Evolutionary conservation across 2,797 vertebrate species (phyloP).

Genomic region (Syndactyla subalaris): DNA sequence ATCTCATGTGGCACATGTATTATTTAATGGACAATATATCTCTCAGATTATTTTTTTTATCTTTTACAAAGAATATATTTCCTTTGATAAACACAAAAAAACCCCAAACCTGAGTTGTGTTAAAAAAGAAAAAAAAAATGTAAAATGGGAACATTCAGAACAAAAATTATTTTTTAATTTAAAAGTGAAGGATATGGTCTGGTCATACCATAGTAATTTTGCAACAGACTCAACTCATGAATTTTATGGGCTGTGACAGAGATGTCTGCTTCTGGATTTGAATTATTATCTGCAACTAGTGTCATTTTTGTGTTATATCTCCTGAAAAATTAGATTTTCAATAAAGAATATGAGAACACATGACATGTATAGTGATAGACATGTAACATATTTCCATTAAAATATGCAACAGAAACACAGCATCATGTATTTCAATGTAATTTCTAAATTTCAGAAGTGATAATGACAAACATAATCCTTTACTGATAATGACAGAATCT

Average conservation of each 20-base stretch:
- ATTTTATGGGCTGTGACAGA: background rate
- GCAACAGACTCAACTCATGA: background rate
- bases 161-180: background rate
- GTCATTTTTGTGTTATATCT: background rate
- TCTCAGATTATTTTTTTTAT: background rate
- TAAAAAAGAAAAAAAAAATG: background rate
- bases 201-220: background rate
- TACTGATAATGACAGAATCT: background rate
- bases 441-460: background rate
- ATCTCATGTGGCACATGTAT: background rate
- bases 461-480: background rate
- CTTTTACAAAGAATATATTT: background rate
- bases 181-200: background rate
- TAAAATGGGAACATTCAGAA: background rate
- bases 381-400: background rate
- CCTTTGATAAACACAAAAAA: background rate
- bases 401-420: background rate
- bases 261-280: background rate
- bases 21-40: background rate
- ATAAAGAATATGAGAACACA: background rate
- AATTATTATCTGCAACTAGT: background rate
- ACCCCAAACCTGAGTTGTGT: rapidly evolving
- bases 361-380: background rate
- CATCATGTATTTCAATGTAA: background rate
- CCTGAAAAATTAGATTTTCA: background rate